phyloP scores from a whole-genome alignment of 1,140 invertebrate species.

The Temnothorax longispinosus region DNA sequence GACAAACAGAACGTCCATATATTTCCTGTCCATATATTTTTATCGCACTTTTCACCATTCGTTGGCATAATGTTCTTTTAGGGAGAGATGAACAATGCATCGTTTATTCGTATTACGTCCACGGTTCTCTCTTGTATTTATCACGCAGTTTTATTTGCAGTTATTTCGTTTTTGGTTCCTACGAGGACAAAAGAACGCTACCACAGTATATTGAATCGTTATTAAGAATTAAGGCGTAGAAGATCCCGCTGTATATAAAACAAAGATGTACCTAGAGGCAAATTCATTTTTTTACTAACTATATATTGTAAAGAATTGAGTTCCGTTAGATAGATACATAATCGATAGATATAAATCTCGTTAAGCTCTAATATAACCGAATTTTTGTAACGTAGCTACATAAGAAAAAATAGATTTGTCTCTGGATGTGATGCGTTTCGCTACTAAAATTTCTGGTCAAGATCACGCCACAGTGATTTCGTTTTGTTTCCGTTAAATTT shows the following conservation, averaged over 20 bases:
- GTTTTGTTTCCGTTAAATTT: not conserved
- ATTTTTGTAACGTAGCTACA: slow-evolving; percentile 23
- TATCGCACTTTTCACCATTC: not conserved
- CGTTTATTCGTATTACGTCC: not conserved
- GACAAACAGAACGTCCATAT: not conserved
- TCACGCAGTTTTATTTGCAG: not conserved
- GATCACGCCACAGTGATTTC: not conserved
- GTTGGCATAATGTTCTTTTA: not conserved
- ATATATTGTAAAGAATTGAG: slow-evolving; percentile 9
- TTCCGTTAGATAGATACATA: slow-evolving; percentile 11
- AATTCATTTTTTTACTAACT: slow-evolving; percentile 41
- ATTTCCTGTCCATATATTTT: not conserved
- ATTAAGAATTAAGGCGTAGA: slow-evolving; percentile 15
- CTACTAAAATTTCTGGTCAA: slow-evolving; percentile 11
- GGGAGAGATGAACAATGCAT: not conserved
- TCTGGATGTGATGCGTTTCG: slow-evolving; percentile 13
- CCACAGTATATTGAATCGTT: not conserved
- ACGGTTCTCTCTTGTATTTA: not conserved
- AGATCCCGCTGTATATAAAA: slow-evolving; percentile 27
- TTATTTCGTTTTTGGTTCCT: slow-evolving; percentile 14
- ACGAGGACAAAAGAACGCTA: not conserved
- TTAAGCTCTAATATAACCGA: slow-evolving; percentile 23
- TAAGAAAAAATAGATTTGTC: slow-evolving; percentile 45
- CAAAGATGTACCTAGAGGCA: slow-evolving; percentile 44
- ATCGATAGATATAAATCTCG: slow-evolving; percentile 34